phyloP scores from a whole-genome alignment of 2,113 vertebrate species.

The Sphaerodactylus townsendi region DNA sequence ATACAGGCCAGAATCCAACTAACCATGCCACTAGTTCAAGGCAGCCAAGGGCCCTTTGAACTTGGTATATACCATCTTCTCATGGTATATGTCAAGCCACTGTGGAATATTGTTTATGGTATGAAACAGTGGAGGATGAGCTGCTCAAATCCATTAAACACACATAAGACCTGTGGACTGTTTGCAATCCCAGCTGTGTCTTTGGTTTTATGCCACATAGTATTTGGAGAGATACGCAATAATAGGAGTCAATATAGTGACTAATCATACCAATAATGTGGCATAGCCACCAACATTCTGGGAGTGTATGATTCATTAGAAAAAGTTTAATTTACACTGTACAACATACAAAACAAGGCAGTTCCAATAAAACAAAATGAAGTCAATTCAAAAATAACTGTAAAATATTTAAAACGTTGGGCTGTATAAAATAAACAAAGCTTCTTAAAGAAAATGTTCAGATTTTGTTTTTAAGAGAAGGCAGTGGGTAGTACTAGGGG shows the following conservation, averaged over 20 bases:
- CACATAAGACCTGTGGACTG: background rate
- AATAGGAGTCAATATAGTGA: background rate
- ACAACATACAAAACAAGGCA: constrained; percentile 56
- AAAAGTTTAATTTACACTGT: constrained; percentile 56
- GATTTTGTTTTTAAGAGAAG: constrained; percentile 32
- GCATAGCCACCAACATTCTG: constrained; percentile 41
- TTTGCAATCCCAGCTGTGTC: background rate
- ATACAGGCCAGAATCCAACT: background rate
- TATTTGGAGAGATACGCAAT: background rate
- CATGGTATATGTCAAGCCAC: too few relatives aligned
- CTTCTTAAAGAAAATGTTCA: constrained; percentile 43
- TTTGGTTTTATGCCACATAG: background rate
- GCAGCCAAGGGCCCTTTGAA: background rate
- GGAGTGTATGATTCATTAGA: constrained; percentile 58
- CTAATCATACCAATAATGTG: background rate
- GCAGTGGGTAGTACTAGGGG: constrained; percentile 33
- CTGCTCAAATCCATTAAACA: too few relatives aligned
- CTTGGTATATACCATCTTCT: background rate
- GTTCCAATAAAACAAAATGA: constrained; percentile 51
- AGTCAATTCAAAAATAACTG: constrained; percentile 55
- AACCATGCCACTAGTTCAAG: background rate
- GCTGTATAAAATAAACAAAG: constrained; percentile 67
- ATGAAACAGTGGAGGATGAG: too few relatives aligned
- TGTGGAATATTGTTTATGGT: background rate
- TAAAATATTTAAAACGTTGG: constrained; percentile 58